Evolutionary conservation across 2,797 vertebrate species (phyloP), one percentile per base, ranked within the genome.

Genomic region (Streptopelia turtur): DNA sequence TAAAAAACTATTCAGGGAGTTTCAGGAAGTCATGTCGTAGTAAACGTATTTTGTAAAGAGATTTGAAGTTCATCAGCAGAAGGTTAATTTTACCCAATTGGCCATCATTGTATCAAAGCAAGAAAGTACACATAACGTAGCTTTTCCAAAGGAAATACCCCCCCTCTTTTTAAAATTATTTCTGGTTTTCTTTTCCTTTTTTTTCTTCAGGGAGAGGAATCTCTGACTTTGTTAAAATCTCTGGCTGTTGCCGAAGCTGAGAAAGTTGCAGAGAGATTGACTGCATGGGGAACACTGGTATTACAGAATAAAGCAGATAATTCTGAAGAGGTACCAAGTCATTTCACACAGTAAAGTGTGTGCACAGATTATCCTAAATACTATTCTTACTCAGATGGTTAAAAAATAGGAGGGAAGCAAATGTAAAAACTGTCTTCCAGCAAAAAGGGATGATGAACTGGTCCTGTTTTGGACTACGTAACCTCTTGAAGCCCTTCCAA

Each of bases 221-320:
- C 98, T 82, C 86, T 99, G 63, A 86, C 93, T 5, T 83, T 99
- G 39, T 91, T 99, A 89, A 99, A 98, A 96, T 98, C 97, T 87
- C 95, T 99, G 83, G 87, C 97, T 41, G 74, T 94, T 37, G 79
- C 77, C 16, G 98, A 99, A 93, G 98, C 98, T 3, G 98, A 98
- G 96, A 96, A 97, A 50, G 98, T 99, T 78, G 98, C 98, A 6
- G 98, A 99, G 86, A 98, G 98, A 70, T 96, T 99, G 57, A 94
- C 98, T 21, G 92, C 98, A 8, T 99, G 99, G 99, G 99, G 98
- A 49, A 97, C 97, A 27, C 87, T 99, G 93, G 96, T 98, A 55
- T 94, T 99, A 65, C 98, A 98, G 80, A 98, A 98, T 76, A 98
- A 98, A 95, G 91, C 96, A 31, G 98, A 98, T 60, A 69, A 97